Conservation (phyloP, 2,113 vertebrate genomes). For the Thomomys bottae region DNA sequence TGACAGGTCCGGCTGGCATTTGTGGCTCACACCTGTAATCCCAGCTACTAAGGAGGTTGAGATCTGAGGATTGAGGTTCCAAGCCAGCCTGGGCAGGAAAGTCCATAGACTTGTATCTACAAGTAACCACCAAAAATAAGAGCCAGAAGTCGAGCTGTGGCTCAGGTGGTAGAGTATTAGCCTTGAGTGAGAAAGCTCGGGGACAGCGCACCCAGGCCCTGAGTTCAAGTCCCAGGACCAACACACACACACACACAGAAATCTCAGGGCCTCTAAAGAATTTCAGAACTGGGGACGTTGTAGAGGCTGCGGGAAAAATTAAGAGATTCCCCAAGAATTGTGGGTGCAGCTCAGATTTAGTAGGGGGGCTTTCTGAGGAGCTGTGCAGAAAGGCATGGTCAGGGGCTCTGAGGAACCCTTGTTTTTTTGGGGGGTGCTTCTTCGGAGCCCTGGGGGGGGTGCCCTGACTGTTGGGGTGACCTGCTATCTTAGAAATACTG, state of each 20-base stretch:
- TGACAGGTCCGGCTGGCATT: not conserved
- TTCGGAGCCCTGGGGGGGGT: not conserved
- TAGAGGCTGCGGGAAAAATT: not conserved
- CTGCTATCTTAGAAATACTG: not conserved
- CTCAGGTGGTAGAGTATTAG: too few relatives aligned
- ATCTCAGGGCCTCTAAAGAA: not conserved
- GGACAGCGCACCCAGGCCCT: too few relatives aligned
- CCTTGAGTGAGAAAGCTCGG: too few relatives aligned
- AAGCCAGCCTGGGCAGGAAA: too few relatives aligned
- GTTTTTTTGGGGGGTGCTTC: not conserved
- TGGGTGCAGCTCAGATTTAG: not conserved
- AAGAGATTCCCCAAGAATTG: not conserved
- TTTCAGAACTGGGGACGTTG: not conserved
- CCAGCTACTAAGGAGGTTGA: too few relatives aligned
- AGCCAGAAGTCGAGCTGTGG: too few relatives aligned
- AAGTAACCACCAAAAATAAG: too few relatives aligned
- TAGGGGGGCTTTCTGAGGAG: not conserved
- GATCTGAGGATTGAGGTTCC: too few relatives aligned
- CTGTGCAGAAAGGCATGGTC: not conserved
- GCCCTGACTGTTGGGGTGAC: not conserved
- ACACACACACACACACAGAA: too few relatives aligned
- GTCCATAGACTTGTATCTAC: too few relatives aligned
- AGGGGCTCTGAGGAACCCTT: not conserved
- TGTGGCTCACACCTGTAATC: too few relatives aligned
- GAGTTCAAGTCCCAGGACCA: too few relatives aligned